phyloP scores from a whole-genome alignment of 2,888 invertebrate species.

The Meteorus cinctellus region DNA sequence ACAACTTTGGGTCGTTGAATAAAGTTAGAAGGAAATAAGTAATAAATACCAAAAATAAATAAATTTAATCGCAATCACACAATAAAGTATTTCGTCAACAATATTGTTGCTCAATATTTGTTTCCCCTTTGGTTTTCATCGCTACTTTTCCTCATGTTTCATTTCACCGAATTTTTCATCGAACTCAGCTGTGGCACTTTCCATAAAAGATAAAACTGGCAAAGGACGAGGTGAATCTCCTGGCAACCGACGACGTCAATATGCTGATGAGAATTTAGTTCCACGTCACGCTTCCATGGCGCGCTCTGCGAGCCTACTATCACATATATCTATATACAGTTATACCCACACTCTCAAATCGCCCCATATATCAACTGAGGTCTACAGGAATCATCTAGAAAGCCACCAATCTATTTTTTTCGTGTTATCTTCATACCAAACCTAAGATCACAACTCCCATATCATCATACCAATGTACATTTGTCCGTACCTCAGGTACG shows the following conservation, averaged over 20 bases:
- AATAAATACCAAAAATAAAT: neutral
- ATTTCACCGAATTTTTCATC: slow-evolving; percentile 22
- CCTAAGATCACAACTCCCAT: neutral
- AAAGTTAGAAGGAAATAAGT: neutral
- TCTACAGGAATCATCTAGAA: slow-evolving; percentile 4
- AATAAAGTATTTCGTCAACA: neutral
- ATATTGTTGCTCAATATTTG: neutral
- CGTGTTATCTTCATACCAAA: slow-evolving; percentile 3
- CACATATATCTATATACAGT: neutral
- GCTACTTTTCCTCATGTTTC: neutral
- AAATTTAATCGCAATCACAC: neutral
- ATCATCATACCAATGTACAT: slow-evolving; percentile 23
- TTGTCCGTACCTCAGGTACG: slow-evolving; percentile 17
- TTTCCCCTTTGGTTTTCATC: neutral
- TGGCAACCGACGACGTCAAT: slow-evolving; percentile 51
- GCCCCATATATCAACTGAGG: neutral
- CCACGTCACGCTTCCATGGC: slow-evolving; percentile 56
- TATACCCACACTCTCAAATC: neutral
- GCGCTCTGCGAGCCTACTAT: slow-evolving; percentile 35
- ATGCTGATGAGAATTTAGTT: slow-evolving; percentile 63
- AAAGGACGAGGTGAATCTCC: slow-evolving; percentile 45
- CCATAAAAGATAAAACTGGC: slow-evolving; percentile 30
- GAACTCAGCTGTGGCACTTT: slow-evolving; percentile 29
- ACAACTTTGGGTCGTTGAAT: neutral
- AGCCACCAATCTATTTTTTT: slow-evolving; percentile 6